Base-by-base conservation (phyloP, 2,888 invertebrate species). In the Ectobius pallidus region DNA sequence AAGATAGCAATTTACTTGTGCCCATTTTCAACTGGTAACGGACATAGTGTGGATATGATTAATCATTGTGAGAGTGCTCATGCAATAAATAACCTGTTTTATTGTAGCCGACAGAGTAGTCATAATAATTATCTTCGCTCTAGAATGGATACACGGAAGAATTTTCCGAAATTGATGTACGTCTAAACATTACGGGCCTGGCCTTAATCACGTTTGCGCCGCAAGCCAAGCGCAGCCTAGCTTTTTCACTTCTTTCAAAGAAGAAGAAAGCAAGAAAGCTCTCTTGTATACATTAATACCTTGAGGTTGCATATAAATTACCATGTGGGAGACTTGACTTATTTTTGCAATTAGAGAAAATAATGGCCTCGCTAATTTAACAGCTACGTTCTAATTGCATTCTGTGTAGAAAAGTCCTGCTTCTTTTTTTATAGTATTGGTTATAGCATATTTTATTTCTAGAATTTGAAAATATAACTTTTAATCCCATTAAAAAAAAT, bases 81-180 rank as follows among this genome's bases (percentile, higher is more conserved):
- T 55, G 55, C 27, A 32, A 30, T 32, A 58, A 58, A 32, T 32
- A 58, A 58, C 32, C 30, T 14, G 58, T 30, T 58, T 58, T 58
- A 58, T 30, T 58, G 32, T n/a, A 58, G 32, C 32, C 6, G 58
- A 30, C 58, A 58, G 58, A 6, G 1, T 3, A 9, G 58, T 30
- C 25, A 25, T 30, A 30, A 58, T 58, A 58, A 58, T 58, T 58
- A 30, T n/a, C 11, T n/a, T 58, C 58, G 58, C 30, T 58, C 32
- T 58, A 30, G 32, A 58, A 32, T 58, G 30, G 58, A 58, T n/a
- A 58, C 58, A 20, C 32, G 30, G 58, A 58, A 32, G 58, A 32
- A 30, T 58, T 34, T 58, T 58, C 30, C 27, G 32, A 58, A 58
- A 58, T 58, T 58, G 58, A 58, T 58, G 58, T 58, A 30, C 58